Evolutionary conservation across 2,113 vertebrate genomes (phyloP).

Genomic region (Montifringilla adamsi): DNA sequence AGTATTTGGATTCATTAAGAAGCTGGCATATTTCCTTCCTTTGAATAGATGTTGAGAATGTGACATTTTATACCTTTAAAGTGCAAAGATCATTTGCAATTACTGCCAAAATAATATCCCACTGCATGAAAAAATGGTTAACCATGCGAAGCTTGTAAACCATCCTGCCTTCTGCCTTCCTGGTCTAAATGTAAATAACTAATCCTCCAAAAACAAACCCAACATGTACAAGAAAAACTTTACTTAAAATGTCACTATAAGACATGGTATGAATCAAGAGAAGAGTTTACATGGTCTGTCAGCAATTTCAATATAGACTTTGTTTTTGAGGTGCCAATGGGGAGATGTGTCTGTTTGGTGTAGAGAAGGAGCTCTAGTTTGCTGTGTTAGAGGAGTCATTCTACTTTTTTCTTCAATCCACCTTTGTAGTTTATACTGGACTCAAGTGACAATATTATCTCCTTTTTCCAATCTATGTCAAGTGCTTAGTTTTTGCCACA

Average conservation of each 20-base stretch:
- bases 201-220: background rate
- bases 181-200: background rate
- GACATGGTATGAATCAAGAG: background rate
- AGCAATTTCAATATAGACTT: background rate
- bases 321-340: background rate
- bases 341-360: background rate
- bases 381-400: rapidly evolving
- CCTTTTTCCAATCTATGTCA: background rate
- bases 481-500: background rate
- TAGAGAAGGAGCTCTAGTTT: background rate
- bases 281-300: background rate
- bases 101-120: background rate
- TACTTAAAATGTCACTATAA: background rate
- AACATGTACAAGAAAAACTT: background rate
- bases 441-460: background rate
- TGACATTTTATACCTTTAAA: background rate
- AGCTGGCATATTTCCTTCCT: slow-evolving; percentile 2
- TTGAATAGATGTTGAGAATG: background rate
- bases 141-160: background rate
- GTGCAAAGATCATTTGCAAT: background rate
- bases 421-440: background rate
- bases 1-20: slow-evolving; percentile 11
- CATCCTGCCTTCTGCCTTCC: background rate
- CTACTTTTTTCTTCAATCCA: background rate
- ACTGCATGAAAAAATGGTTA: background rate